A percentile compares a stretch with the other conserved stretches of the same genome.
Evolutionary conservation across 2,797 vertebrate genomes (phyloP).

Genomic region (Alfaro cultratus): DNA sequence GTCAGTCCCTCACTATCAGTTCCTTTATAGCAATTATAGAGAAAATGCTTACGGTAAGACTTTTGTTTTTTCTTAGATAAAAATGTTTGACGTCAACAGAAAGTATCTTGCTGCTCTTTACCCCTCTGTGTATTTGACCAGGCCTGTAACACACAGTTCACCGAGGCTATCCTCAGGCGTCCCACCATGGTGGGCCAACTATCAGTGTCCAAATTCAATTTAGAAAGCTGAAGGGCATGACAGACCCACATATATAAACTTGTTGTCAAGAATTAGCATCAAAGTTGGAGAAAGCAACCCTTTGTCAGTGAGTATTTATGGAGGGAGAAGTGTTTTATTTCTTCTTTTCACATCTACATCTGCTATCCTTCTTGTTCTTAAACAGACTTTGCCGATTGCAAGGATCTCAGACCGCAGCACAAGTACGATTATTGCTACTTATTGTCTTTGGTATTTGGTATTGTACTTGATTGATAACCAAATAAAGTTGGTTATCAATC

Average conservation of each 20-base stretch:
- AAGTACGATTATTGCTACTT: background rate
- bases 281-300: slow-evolving; percentile 50
- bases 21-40: background rate
- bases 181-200: slow-evolving; percentile 72
- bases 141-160: slow-evolving; percentile 52
- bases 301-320: slow-evolving; percentile 47
- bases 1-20: background rate
- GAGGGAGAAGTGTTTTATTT: slow-evolving; percentile 16
- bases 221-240: slow-evolving; percentile 67
- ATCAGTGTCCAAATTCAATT: slow-evolving; percentile 66
- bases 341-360: slow-evolving; percentile 19
- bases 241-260: slow-evolving; percentile 49
- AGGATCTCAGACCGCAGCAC: background rate
- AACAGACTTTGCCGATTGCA: background rate
- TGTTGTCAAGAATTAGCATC: slow-evolving; percentile 46
- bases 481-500: background rate
- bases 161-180: slow-evolving; percentile 63
- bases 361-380: slow-evolving; percentile 14
- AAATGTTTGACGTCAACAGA: slow-evolving; percentile 34
- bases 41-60: slow-evolving; percentile 10
- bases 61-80: slow-evolving; percentile 25
- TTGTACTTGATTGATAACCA: too few relatives aligned
- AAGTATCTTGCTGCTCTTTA: slow-evolving; percentile 31
- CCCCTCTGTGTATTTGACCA: slow-evolving; percentile 51
- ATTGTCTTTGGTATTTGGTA: background rate